A percentile compares a stretch with the other conserved stretches of the same genome.
Evolutionary conservation across 2,113 vertebrate genomes (phyloP).

Genomic region (Vicugna pacos): DNA sequence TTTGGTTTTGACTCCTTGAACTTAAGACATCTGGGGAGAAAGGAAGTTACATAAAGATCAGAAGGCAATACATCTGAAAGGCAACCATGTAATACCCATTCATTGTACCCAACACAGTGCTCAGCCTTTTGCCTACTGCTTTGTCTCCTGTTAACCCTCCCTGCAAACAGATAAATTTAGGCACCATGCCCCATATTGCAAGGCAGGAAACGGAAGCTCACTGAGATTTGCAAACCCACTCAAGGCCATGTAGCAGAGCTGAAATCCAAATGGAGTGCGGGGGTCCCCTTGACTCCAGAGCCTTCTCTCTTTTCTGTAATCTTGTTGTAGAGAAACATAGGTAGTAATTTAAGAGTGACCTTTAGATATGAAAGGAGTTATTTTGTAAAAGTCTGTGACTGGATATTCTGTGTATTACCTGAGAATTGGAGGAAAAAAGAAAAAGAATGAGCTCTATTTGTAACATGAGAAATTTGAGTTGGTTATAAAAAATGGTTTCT

Average conservation of each 20-base stretch:
- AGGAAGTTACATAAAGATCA: background rate
- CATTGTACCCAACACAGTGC: background rate
- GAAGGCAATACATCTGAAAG: background rate
- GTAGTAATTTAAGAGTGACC: constrained; percentile 15
- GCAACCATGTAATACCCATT: background rate
- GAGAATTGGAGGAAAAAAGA: background rate
- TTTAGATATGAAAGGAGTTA: constrained; percentile 32
- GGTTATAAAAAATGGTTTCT: constrained; percentile 50
- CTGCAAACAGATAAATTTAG: background rate
- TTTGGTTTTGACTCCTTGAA: background rate
- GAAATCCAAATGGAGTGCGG: background rate
- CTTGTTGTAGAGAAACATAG: background rate
- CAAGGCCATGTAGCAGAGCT: background rate
- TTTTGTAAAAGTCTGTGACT: background rate
- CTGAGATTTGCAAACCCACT: background rate
- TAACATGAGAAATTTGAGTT: constrained; percentile 9
- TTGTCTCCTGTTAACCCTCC: background rate
- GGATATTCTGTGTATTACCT: background rate
- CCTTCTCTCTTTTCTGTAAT: background rate
- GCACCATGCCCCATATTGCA: background rate
- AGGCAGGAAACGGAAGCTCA: background rate
- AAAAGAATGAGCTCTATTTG: background rate
- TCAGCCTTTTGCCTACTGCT: background rate
- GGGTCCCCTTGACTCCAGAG: background rate
- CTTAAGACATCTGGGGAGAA: background rate